Evolutionary conservation across 2,797 vertebrate species (phyloP).

Genomic region (Coranthus polyacanthus): DNA sequence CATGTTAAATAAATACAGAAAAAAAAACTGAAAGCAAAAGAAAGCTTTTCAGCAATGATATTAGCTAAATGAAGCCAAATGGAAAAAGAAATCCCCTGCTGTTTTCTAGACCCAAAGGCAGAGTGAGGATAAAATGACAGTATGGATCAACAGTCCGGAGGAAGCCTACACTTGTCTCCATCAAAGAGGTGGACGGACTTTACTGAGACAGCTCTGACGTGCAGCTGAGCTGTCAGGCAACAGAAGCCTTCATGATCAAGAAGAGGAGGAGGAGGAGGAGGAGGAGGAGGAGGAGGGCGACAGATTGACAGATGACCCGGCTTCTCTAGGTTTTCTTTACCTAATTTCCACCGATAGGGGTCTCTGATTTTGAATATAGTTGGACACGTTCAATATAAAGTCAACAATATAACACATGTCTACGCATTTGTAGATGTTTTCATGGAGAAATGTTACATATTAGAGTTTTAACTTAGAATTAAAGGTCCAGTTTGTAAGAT

Average conservation of each 20-base stretch:
- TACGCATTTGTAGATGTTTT: no score
- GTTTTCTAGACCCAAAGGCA: neutral
- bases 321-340: neutral
- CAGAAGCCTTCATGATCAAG: neutral
- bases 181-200: neutral
- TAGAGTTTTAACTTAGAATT: no score
- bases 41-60: neutral
- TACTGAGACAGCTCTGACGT: neutral
- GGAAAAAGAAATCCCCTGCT: neutral
- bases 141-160: conserved; percentile 6
- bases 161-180: conserved; percentile 9
- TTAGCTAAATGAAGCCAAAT: neutral
- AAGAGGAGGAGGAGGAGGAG: conserved; percentile 16
- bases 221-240: conserved; percentile 11
- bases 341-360: no score
- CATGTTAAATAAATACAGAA: no score
- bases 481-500: no score
- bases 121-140: conserved; percentile 11
- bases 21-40: no score
- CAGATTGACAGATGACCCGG: neutral
- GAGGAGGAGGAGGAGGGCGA: neutral
- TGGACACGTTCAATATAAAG: no score
- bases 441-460: no score
- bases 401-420: no score
- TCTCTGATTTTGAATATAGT: no score